phyloP scores from a whole-genome alignment of 2,888 invertebrate species.

The Antheraea assamensis region DNA sequence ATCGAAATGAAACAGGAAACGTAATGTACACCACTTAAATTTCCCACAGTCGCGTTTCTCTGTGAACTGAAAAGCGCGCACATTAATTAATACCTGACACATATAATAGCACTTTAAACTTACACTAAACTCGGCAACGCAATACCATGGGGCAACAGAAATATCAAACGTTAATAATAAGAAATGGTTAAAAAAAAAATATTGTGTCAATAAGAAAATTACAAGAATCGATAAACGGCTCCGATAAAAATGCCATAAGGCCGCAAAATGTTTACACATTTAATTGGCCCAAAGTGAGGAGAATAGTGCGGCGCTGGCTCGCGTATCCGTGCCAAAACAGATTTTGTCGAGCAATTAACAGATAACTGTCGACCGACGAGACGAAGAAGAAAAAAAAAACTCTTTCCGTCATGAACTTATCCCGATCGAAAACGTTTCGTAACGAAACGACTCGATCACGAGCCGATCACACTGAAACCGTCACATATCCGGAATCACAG shows the following conservation, averaged over 20 bases:
- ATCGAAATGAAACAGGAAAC: constrained; percentile 73
- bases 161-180: constrained; percentile 25
- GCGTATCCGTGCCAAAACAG: constrained; percentile 61
- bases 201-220: constrained; percentile 31
- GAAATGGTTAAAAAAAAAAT: constrained; percentile 28
- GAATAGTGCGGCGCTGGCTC: constrained; percentile 47
- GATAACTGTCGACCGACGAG: constrained; percentile 65
- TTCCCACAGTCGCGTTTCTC: constrained; percentile 59
- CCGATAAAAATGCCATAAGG: constrained; percentile 45
- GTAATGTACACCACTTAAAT: constrained; percentile 71
- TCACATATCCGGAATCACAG: constrained; percentile 58
- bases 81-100: constrained; percentile 40
- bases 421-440: constrained; percentile 62
- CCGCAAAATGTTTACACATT: constrained; percentile 57
- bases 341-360: constrained; percentile 68
- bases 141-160: constrained; percentile 53
- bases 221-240: constrained; percentile 38
- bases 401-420: constrained; percentile 64
- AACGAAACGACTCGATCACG: constrained; percentile 51
- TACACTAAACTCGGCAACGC: constrained; percentile 37
- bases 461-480: constrained; percentile 65
- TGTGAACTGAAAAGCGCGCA: constrained; percentile 71
- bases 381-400: constrained; percentile 50
- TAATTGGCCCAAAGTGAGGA: constrained; percentile 47
- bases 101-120: constrained; percentile 45